Percentiles rank a stretch among this genome's conserved stretches.
Evolutionary conservation across 2,888 invertebrate species (phyloP).

Genomic region (Tenthredo amoena): DNA sequence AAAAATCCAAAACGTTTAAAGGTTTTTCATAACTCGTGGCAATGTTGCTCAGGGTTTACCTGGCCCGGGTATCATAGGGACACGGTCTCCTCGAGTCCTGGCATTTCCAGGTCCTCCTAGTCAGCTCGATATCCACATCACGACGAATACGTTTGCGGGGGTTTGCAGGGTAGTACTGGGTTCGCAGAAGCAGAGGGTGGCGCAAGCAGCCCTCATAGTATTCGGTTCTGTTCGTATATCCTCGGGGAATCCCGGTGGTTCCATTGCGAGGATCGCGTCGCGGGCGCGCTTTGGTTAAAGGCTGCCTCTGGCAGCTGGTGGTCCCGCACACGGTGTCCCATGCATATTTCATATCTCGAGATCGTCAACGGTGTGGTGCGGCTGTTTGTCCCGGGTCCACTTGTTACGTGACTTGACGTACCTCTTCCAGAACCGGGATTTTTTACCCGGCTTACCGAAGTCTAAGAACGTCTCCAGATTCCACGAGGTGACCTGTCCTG

Average conservation of each 20-base stretch:
- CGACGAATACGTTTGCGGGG: constrained; percentile 46
- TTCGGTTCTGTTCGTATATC: constrained; percentile 31
- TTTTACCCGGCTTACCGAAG: neutral
- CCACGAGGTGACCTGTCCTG: neutral
- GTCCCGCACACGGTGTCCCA: constrained; percentile 51
- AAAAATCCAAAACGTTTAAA: neutral
- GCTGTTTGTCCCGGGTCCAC: constrained; percentile 1
- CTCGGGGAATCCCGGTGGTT: constrained; percentile 39
- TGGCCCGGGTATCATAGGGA: constrained; percentile 21
- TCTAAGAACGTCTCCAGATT: neutral
- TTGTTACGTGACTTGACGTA: constrained; percentile 20
- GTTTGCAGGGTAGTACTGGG: constrained; percentile 24
- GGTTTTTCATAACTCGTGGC: neutral
- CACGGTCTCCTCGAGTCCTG: constrained; percentile 19
- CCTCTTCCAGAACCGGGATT: neutral
- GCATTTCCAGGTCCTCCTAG: constrained; percentile 42
- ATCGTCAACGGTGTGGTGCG: neutral
- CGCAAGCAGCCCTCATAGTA: constrained; percentile 23
- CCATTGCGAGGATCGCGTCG: constrained; percentile 45
- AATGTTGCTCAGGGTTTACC: constrained; percentile 7
- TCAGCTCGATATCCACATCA: constrained; percentile 51
- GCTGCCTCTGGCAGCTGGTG: constrained; percentile 50
- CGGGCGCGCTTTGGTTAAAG: constrained; percentile 43
- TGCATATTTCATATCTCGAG: constrained; percentile 35
- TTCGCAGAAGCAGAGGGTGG: constrained; percentile 12